Percentiles rank a stretch among this genome's conserved stretches.
phyloP scores from a whole-genome alignment of 2,113 vertebrate genomes.

The Merops nubicus region DNA sequence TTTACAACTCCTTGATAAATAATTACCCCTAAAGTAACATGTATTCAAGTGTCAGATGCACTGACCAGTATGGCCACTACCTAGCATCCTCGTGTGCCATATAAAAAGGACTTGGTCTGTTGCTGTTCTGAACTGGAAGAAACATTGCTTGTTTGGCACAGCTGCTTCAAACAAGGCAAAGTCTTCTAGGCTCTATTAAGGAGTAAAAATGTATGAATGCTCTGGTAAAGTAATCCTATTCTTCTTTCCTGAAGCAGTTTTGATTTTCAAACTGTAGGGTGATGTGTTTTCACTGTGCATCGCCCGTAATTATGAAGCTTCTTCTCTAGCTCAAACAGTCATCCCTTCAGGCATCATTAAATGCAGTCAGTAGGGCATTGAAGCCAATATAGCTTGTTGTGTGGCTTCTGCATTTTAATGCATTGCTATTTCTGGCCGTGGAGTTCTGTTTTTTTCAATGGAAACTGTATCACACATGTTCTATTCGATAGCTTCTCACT shows the following conservation, averaged over 20 bases:
- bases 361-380: not conserved
- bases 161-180: not conserved
- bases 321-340: not conserved
- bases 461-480: not conserved
- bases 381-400: not conserved
- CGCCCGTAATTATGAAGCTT: not conserved
- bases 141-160: not conserved
- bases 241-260: not conserved
- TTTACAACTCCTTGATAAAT: not conserved
- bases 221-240: not conserved
- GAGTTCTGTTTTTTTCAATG: not conserved
- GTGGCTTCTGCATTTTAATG: not conserved
- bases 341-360: slow-evolving; percentile 14
- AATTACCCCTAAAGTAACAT: not conserved
- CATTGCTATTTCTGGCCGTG: not conserved
- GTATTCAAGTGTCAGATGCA: not conserved
- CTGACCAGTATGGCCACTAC: not conserved
- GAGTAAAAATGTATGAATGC: not conserved
- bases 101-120: not conserved
- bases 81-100: not conserved
- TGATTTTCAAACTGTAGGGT: not conserved
- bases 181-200: not conserved
- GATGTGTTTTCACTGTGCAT: not conserved
- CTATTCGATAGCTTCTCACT: not conserved
- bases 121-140: not conserved